Percentiles rank a stretch among this genome's conserved stretches.
These are phyloP conservation scores for Podarcis raffonei DNA, from an alignment of 2,113 vertebrate species.

Conservation along the genomic window DNA sequence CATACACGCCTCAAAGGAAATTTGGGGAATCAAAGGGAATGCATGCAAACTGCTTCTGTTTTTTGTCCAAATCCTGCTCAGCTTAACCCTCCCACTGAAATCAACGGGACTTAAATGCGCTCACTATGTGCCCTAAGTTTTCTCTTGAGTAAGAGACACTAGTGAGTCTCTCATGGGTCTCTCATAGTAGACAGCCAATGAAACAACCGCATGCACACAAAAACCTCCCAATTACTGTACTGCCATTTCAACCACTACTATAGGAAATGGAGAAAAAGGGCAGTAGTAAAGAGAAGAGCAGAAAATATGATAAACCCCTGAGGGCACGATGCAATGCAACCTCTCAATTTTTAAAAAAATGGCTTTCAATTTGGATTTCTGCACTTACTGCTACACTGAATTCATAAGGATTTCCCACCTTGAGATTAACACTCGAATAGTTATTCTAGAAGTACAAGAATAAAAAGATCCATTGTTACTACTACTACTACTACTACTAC, in stretches of 20 bases:
- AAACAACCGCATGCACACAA: not conserved
- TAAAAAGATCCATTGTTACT: not conserved
- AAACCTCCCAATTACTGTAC: not conserved
- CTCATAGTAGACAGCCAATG: not conserved
- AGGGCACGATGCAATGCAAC: not conserved
- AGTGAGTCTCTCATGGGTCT: too few relatives aligned
- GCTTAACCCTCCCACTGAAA: not conserved
- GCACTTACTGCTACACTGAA: not conserved
- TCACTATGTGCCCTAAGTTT: not conserved
- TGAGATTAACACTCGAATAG: not conserved
- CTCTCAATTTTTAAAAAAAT: not conserved
- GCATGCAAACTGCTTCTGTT: not conserved
- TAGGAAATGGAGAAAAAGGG: not conserved
- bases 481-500: too few relatives aligned
- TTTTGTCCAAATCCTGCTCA: not conserved
- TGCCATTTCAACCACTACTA: not conserved
- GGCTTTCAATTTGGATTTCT: not conserved
- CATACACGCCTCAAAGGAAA: not conserved
- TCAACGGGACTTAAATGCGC: not conserved
- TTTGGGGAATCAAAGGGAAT: not conserved
- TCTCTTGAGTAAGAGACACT: not conserved
- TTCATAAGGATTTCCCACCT: not conserved
- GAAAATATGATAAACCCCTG: not conserved
- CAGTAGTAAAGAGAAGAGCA: not conserved
- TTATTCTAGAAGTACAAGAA: not conserved